These are phyloP conservation scores for Strix uralensis DNA, from an alignment of 2,113 vertebrate species.

Conservation along the genomic window DNA sequence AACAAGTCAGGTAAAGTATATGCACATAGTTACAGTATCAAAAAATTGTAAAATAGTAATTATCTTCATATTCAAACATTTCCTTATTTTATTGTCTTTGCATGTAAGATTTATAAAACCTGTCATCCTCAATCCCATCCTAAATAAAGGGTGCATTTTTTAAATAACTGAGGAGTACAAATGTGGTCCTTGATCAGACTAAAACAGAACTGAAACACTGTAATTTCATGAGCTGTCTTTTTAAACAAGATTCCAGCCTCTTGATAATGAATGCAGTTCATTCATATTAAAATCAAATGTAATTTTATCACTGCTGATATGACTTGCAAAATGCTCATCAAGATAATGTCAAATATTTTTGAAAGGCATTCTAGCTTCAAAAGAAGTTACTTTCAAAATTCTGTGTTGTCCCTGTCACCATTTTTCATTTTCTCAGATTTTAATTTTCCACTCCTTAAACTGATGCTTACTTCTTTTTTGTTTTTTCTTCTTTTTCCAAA, in stretches of 20 bases:
- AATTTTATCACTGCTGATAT: neutral
- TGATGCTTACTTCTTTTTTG: neutral
- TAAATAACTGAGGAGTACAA: neutral
- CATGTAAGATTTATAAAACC: neutral
- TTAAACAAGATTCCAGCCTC: neutral
- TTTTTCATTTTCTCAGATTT: neutral
- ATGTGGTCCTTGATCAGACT: neutral
- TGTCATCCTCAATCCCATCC: neutral
- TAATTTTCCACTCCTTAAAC: neutral
- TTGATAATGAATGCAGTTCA: neutral
- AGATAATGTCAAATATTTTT: neutral
- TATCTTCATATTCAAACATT: neutral
- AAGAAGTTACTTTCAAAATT: neutral
- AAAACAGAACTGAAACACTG: neutral
- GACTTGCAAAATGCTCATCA: neutral
- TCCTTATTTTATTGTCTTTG: neutral
- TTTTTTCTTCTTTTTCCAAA: neutral
- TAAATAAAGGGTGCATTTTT: neutral
- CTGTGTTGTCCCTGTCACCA: accelerated
- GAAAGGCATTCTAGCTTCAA: neutral
- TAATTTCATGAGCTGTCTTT: neutral
- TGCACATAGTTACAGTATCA: neutral
- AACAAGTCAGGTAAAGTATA: neutral
- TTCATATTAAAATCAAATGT: neutral
- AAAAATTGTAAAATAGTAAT: neutral